Percentiles rank a stretch among this genome's conserved stretches.
These are phyloP conservation scores for Drosophila asahinai DNA, from an alignment of 1,140 invertebrate species.

Conservation along the genomic window DNA sequence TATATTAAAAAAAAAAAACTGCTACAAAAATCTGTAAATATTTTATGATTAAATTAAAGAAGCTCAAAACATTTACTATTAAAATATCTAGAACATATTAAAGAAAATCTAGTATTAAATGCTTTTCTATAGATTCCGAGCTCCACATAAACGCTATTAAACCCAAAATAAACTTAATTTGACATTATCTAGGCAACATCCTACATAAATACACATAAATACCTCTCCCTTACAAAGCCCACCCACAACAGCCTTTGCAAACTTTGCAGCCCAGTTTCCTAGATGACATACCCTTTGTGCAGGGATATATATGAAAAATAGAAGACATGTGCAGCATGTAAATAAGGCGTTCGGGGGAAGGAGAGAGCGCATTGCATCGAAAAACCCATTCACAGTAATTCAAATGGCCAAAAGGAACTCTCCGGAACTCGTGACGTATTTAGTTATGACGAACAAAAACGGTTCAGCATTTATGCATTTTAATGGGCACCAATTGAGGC, in stretches of 20 bases:
- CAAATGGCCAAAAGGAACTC: constrained; percentile 50
- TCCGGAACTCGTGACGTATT: constrained; percentile 41
- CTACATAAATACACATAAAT: not conserved
- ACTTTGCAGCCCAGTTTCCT: constrained; percentile 19
- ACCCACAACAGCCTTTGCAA: constrained; percentile 19
- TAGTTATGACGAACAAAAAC: constrained; percentile 56
- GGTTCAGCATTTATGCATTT: constrained; percentile 75
- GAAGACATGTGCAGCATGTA: constrained; percentile 56
- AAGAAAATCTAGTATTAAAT: no score
- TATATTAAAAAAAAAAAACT: no score
- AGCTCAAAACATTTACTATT: no score
- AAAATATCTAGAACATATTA: no score
- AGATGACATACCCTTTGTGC: constrained; percentile 16
- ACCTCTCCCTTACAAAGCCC: constrained; percentile 7
- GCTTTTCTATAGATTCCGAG: no score
- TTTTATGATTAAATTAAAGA: no score
- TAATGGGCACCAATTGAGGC: constrained; percentile 79
- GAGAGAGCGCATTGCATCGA: constrained; percentile 13
- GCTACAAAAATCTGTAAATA: no score
- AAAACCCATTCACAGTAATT: constrained; percentile 56
- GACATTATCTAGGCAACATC: not conserved
- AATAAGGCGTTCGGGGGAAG: constrained; percentile 30
- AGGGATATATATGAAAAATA: constrained; percentile 19
- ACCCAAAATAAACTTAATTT: constrained; percentile 3
- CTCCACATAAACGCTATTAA: no score